Evolutionary conservation across 2,797 vertebrate genomes (phyloP).

Genomic region (Enteromius paludinosus): DNA sequence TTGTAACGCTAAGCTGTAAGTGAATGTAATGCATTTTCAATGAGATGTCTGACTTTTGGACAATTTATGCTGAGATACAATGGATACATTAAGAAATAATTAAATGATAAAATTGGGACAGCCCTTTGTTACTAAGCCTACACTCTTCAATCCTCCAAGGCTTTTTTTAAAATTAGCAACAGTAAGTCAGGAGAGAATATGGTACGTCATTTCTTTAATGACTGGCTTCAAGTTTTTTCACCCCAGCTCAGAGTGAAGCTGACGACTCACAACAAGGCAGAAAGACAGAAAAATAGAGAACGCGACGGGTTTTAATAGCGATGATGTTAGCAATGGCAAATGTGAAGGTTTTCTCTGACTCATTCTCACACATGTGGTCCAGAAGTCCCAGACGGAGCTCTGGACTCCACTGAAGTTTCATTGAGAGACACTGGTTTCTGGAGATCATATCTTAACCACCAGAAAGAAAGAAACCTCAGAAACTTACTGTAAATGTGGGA

Average conservation of each 20-base stretch:
- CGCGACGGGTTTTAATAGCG: conserved; percentile 18
- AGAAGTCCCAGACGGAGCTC: conserved; percentile 44
- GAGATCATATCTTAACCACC: conserved; percentile 53
- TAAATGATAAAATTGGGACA: neutral
- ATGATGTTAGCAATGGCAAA: conserved; percentile 34
- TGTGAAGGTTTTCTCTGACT: conserved; percentile 61
- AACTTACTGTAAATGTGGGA: conserved; percentile 53
- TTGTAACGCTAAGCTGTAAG: neutral
- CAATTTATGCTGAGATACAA: neutral
- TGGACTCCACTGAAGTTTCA: conserved; percentile 46
- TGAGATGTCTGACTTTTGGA: neutral
- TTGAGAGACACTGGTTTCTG: conserved; percentile 26
- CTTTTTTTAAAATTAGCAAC: conserved; percentile 13
- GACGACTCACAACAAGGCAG: conserved; percentile 14
- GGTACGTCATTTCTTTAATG: conserved; percentile 24
- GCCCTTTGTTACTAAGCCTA: neutral
- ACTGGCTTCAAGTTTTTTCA: conserved; percentile 37
- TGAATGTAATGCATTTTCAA: neutral
- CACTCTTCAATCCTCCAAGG: neutral
- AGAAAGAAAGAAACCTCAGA: conserved; percentile 36
- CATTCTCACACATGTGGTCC: conserved; percentile 49
- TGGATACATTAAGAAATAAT: neutral
- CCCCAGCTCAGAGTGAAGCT: conserved; percentile 35
- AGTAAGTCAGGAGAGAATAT: neutral
- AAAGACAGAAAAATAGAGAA: neutral